phyloP scores from a whole-genome alignment of 2,888 invertebrate species.

The Yponomeuta plumbellus region DNA sequence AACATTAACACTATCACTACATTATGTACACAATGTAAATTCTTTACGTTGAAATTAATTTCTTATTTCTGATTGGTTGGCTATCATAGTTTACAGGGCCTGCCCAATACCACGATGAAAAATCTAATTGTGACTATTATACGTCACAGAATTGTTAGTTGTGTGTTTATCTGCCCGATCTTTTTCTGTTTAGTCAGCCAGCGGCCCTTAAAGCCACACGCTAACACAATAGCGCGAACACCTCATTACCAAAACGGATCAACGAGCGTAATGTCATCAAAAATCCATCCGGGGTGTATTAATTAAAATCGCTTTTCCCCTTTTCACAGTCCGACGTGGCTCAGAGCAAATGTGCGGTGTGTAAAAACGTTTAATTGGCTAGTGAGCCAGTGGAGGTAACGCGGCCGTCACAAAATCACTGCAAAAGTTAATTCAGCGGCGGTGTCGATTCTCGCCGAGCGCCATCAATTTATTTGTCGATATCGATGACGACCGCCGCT shows the following conservation, averaged over 20 bases:
- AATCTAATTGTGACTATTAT: too few species aligned
- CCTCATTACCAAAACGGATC: neutral
- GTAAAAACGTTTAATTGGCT: slow-evolving; percentile 73
- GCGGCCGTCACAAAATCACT: slow-evolving; percentile 55
- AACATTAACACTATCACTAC: too few species aligned
- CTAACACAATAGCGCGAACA: neutral
- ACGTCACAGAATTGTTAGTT: too few species aligned
- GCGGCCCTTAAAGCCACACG: neutral
- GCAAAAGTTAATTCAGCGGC: slow-evolving; percentile 31
- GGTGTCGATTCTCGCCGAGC: slow-evolving; percentile 12
- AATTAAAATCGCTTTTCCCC: slow-evolving; percentile 10
- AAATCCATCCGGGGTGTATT: slow-evolving; percentile 6
- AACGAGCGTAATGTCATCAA: slow-evolving; percentile 12
- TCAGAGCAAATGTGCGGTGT: slow-evolving; percentile 56
- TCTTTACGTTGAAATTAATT: too few species aligned
- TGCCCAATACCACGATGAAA: too few species aligned
- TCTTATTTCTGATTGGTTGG: too few species aligned
- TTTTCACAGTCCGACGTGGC: slow-evolving; percentile 39
- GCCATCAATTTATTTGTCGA: slow-evolving; percentile 15
- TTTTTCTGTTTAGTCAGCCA: neutral
- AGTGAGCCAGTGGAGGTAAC: slow-evolving; percentile 33
- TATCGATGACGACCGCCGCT: neutral
- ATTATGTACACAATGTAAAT: too few species aligned
- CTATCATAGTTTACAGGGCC: too few species aligned
- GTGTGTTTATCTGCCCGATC: too few species aligned